A percentile compares a stretch with the other conserved stretches of the same genome.
These are phyloP conservation scores for Fistularia tabacaria DNA, from an alignment of 2,797 vertebrate genomes.

Conservation along the genomic window DNA sequence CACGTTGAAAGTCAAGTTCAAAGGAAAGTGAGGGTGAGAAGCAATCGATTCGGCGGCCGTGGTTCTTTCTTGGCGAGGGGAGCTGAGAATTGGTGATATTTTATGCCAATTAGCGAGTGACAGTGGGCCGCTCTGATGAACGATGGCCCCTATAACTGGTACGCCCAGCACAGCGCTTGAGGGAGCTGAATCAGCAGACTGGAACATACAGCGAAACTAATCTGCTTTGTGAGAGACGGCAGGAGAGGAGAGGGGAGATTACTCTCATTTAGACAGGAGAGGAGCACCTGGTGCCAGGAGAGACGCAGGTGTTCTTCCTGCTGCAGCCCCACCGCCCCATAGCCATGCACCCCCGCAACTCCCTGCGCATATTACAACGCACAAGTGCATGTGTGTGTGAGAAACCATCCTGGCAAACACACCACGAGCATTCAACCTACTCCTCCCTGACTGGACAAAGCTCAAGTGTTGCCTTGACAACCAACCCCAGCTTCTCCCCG, in stretches of 20 bases:
- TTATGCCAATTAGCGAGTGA: constrained; percentile 82
- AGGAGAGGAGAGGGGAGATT: constrained; percentile 69
- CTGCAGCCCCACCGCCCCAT: constrained; percentile 61
- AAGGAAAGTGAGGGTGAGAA: constrained; percentile 35
- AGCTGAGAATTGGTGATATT: constrained; percentile 76
- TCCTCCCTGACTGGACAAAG: constrained; percentile 46
- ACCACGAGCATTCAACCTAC: constrained; percentile 36
- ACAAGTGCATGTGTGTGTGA: background rate
- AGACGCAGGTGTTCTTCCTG: constrained; percentile 76
- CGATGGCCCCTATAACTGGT: constrained; percentile 69
- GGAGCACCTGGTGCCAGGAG: constrained; percentile 73
- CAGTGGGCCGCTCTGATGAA: constrained; percentile 70
- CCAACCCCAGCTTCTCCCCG: constrained; percentile 58
- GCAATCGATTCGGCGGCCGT: constrained; percentile 61
- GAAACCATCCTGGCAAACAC: constrained; percentile 25
- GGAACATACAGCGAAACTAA: constrained; percentile 74
- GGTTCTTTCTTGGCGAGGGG: constrained; percentile 61
- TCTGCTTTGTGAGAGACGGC: constrained; percentile 73
- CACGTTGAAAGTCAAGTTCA: constrained; percentile 41
- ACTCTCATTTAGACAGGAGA: constrained; percentile 74
- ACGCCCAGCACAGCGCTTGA: constrained; percentile 66
- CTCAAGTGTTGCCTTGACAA: constrained; percentile 68
- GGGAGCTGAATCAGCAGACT: constrained; percentile 75
- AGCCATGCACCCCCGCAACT: constrained; percentile 40
- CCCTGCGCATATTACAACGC: constrained; percentile 51